Base-by-base conservation (phyloP, 2,113 vertebrate species). In the Paradoxurus hermaphroditus region DNA sequence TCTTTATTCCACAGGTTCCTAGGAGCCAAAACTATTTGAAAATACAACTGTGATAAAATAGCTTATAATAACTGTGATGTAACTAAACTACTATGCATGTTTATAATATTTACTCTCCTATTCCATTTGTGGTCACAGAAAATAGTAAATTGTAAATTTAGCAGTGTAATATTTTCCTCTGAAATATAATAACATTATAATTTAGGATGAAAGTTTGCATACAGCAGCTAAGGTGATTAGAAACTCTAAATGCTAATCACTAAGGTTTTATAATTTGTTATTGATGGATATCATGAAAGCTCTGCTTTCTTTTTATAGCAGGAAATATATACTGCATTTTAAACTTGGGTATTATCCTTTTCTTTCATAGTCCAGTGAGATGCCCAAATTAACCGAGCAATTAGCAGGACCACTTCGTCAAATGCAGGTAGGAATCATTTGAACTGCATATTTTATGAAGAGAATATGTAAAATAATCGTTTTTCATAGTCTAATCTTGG, bases 381-480 rank as follows among this genome's bases (percentile, higher is more conserved):
- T 99, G 99, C 99, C 99, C 27, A 99, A 99, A 91, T 94, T 99
- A 96, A 99, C 99, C 0, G 99, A 99, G 91, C 99, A 99, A 19
- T 98, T 99, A 39, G 99, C 99, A 4, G 99, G 99, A 46, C 99
- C 99, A 0, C 99, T 99, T 92, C 99, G 99, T 77, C 99, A 99
- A 96, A 99, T 99, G 99, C 99, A 99, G 99, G 99, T 99, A 99
- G 97, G 19, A 16, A 25, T n/a, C 75, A 78, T 62, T 86, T 56
- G 6, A 90, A 49, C 29, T 65, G 1, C 3, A 0, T 63, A 7
- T n/a, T 86, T 92, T 68, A 46, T 34, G 53, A 79, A 41, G 21
- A 44, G 29, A 70, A 16, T 13, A 63, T 75, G 19, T 86, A 53
- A 77, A 94, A 73, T 77, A 56, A 44, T 51, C 3, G 19, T 68